A percentile compares a stretch with the other conserved stretches of the same genome.
Conservation (phyloP, 2,797 vertebrate species). For the Paramormyrops hopkinsi region DNA sequence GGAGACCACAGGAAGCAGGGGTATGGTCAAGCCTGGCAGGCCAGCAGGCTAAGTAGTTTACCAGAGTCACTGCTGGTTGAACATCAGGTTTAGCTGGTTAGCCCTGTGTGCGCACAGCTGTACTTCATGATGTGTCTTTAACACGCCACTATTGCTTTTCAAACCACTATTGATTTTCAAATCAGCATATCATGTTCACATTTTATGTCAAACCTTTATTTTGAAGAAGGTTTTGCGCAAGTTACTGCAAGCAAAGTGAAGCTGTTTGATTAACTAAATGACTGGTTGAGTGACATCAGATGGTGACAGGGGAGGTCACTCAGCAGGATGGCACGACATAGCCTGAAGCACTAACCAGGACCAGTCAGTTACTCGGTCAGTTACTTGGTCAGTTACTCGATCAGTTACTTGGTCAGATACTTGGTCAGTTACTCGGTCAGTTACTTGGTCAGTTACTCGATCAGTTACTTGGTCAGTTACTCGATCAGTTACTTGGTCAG, state of each 20-base stretch:
- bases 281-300: background rate
- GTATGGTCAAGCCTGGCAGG: background rate
- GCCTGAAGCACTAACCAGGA: background rate
- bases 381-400: too few species aligned
- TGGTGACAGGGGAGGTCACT: background rate
- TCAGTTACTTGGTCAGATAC: too few species aligned
- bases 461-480: too few species aligned
- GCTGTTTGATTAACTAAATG: background rate
- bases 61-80: background rate
- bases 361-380: background rate
- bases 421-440: background rate
- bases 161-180: background rate
- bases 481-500: background rate
- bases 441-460: too few species aligned
- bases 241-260: background rate
- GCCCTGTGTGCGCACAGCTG: background rate
- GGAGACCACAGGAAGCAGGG: background rate
- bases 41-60: background rate
- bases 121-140: background rate
- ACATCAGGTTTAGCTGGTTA: background rate
- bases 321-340: background rate
- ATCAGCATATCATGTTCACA: background rate
- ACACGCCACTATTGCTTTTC: background rate
- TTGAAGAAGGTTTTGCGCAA: background rate
- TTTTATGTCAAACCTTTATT: background rate